Evolutionary conservation across 2,113 vertebrate genomes (phyloP).

Genomic region (Leptobrachium ailaonicum): DNA sequence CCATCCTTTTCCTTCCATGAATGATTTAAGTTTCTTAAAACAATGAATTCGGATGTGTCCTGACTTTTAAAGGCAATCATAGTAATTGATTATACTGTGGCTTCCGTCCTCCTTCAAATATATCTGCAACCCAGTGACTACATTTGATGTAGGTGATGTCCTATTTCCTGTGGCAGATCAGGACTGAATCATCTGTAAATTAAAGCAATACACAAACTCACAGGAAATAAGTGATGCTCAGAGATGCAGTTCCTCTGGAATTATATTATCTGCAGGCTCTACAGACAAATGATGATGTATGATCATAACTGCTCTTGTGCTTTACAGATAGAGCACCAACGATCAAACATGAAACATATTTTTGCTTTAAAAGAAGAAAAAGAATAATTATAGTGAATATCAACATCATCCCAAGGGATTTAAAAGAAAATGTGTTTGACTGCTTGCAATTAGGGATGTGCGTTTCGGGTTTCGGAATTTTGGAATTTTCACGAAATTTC

Average conservation of each 20-base stretch:
- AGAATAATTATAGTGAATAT: constrained; percentile 67
- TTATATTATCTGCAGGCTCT: constrained; percentile 67
- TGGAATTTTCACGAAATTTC: too few relatives aligned
- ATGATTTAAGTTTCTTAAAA: constrained; percentile 77
- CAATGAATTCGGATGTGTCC: constrained; percentile 76
- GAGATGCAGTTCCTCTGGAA: constrained; percentile 63
- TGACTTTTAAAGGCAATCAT: constrained; percentile 83
- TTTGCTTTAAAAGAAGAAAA: constrained; percentile 66
- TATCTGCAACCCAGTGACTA: constrained; percentile 79
- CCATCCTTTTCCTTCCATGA: constrained; percentile 66
- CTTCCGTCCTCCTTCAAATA: constrained; percentile 72
- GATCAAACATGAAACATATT: constrained; percentile 67
- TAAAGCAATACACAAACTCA: constrained; percentile 71
- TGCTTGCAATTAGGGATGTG: too few relatives aligned
- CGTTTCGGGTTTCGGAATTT: too few relatives aligned
- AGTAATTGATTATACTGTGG: constrained; percentile 73
- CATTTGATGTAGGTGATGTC: constrained; percentile 75
- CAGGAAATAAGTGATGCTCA: constrained; percentile 52
- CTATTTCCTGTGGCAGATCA: constrained; percentile 76
- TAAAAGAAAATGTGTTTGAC: neutral
- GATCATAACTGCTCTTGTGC: constrained; percentile 53
- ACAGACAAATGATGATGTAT: constrained; percentile 71
- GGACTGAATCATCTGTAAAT: constrained; percentile 73
- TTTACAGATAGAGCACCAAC: constrained; percentile 64
- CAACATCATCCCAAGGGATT: constrained; percentile 11